Evolutionary conservation across 1,140 invertebrate species (phyloP).

Genomic region (Centruroides sculpturatus): DNA sequence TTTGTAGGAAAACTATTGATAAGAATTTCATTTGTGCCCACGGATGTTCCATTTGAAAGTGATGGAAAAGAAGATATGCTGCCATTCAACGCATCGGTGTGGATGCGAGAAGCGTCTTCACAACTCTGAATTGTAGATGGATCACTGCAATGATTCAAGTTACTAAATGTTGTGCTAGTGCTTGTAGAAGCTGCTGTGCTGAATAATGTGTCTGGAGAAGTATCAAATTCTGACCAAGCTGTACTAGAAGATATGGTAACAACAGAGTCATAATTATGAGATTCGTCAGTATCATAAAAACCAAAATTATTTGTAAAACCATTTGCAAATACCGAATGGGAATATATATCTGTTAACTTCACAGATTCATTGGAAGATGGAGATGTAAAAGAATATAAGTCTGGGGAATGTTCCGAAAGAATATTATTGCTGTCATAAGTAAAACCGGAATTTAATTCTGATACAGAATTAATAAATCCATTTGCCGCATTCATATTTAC

Average conservation of each 20-base stretch:
- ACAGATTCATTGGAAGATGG: constrained; percentile 17
- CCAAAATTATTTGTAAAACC: constrained; percentile 18
- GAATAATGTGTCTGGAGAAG: not conserved
- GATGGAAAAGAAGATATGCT: not conserved
- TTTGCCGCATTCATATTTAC: constrained; percentile 10
- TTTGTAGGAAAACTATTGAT: not conserved
- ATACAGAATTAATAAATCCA: not conserved
- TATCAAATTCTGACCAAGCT: constrained; percentile 8
- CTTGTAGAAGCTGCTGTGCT: not conserved
- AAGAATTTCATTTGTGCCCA: too few relatives aligned
- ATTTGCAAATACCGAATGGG: constrained; percentile 12
- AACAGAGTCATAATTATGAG: constrained; percentile 19
- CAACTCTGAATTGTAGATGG: too few relatives aligned
- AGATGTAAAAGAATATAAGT: constrained; percentile 17
- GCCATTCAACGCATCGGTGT: constrained; percentile 6
- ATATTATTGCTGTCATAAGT: constrained; percentile 18
- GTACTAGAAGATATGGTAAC: too few relatives aligned
- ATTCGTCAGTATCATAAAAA: constrained; percentile 33
- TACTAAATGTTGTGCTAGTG: not conserved
- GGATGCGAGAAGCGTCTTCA: not conserved
- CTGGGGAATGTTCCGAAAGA: constrained; percentile 16
- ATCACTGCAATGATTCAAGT: too few relatives aligned
- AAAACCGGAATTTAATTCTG: constrained; percentile 14
- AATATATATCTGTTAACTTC: constrained; percentile 17
- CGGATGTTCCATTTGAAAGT: too few relatives aligned